Percentiles rank a stretch among this genome's conserved stretches.
Conservation (phyloP, 2,888 invertebrate genomes). For the Aromia moschata region DNA sequence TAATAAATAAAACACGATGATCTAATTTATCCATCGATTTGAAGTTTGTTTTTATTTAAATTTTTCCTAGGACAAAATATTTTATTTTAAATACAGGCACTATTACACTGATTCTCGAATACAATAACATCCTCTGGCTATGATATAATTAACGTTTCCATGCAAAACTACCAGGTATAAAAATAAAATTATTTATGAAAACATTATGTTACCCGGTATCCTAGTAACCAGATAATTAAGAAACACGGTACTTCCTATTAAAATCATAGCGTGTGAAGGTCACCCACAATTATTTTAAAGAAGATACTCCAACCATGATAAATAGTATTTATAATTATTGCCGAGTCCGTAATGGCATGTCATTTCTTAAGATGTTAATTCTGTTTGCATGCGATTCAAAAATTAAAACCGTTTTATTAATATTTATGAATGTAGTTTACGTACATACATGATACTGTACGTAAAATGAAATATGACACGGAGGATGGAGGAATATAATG, state of each 20-base stretch:
- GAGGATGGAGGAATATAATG: too few species aligned
- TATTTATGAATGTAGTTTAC: constrained; percentile 5
- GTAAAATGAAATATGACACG: too few species aligned
- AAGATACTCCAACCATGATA: constrained; percentile 15
- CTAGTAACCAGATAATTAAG: constrained; percentile 22
- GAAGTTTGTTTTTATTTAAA: too few species aligned
- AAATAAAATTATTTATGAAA: neutral
- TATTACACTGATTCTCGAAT: too few species aligned
- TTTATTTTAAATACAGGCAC: too few species aligned
- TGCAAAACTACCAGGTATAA: neutral
- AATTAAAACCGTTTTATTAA: neutral
- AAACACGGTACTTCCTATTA: constrained; percentile 21
- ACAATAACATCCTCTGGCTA: too few species aligned
- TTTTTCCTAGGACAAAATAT: too few species aligned
- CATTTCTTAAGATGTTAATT: constrained; percentile 2
- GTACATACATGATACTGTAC: too few species aligned
- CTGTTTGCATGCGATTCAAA: neutral
- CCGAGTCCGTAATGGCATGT: neutral
- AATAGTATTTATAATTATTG: constrained; percentile 2
- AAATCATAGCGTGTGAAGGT: constrained; percentile 25
- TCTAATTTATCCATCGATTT: too few species aligned
- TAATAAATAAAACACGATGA: too few species aligned
- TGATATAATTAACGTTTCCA: too few species aligned
- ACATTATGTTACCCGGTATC: constrained; percentile 22
- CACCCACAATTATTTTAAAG: constrained; percentile 21